These are phyloP conservation scores for Hartigia nigra DNA, from an alignment of 2,888 invertebrate species.

Conservation along the genomic window DNA sequence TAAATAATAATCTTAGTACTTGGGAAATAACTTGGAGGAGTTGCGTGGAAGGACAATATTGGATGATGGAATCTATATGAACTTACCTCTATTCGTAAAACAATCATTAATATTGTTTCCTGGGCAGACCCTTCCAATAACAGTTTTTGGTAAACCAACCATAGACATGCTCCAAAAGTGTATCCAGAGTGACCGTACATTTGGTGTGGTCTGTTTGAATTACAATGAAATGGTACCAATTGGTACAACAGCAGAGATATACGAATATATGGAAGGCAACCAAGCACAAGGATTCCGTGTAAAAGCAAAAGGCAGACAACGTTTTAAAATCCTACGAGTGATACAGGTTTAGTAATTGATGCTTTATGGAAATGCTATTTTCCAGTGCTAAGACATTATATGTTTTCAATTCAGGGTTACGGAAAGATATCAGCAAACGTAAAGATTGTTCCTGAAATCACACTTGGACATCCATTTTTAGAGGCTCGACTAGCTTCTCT, in stretches of 20 bases:
- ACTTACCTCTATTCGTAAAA: conserved; percentile 71
- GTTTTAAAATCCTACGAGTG: conserved; percentile 73
- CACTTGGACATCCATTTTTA: conserved; percentile 70
- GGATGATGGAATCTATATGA: conserved; percentile 68
- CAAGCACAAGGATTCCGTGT: conserved; percentile 70
- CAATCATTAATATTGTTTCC: conserved; percentile 78
- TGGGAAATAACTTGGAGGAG: conserved; percentile 72
- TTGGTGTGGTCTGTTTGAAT: conserved; percentile 73
- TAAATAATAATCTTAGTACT: conserved; percentile 64
- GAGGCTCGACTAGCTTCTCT: conserved; percentile 59
- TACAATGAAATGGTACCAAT: conserved; percentile 51
- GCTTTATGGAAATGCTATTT: neutral
- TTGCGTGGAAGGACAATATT: conserved; percentile 74
- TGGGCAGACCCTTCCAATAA: conserved; percentile 83
- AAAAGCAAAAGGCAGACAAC: conserved; percentile 81
- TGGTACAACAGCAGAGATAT: conserved; percentile 63
- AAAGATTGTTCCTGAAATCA: conserved; percentile 76
- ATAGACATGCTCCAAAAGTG: conserved; percentile 72
- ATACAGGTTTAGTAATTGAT: conserved; percentile 24
- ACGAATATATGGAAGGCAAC: conserved; percentile 70
- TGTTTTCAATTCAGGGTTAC: conserved; percentile 32
- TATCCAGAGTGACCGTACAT: conserved; percentile 72
- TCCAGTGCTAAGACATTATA: neutral
- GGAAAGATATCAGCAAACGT: conserved; percentile 66
- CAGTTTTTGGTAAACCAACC: conserved; percentile 69